Conservation (phyloP, 2,113 vertebrate genomes). For the Pangasianodon hypophthalmus region DNA sequence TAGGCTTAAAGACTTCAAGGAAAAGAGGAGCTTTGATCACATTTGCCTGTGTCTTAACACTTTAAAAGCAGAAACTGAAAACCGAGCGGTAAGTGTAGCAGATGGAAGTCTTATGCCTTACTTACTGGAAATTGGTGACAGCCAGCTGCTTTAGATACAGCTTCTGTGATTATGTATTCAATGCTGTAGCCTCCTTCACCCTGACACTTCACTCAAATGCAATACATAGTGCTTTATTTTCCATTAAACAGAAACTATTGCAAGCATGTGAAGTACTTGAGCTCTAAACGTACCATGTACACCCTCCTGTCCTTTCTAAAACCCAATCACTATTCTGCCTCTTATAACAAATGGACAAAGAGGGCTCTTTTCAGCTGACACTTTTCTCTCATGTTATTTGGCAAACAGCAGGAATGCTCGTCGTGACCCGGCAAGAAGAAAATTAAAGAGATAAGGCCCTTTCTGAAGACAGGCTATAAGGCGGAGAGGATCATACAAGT, state of each 20-base stretch:
- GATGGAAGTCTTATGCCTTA: slow-evolving; percentile 43
- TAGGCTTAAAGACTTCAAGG: slow-evolving; percentile 5
- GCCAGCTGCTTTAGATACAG: slow-evolving; percentile 47
- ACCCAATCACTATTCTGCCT: slow-evolving; percentile 61
- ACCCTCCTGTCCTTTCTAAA: slow-evolving; percentile 58
- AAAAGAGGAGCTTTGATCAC: slow-evolving; percentile 32
- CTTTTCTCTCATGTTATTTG: slow-evolving; percentile 63
- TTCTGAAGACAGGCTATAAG: slow-evolving; percentile 4
- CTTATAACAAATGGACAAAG: slow-evolving; percentile 64
- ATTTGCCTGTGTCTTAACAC: neutral
- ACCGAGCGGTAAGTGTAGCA: slow-evolving; percentile 3
- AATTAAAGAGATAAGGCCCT: slow-evolving; percentile 50
- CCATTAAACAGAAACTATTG: slow-evolving; percentile 56
- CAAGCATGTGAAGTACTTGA: slow-evolving; percentile 61
- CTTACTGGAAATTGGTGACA: slow-evolving; percentile 46
- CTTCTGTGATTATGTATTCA: slow-evolving; percentile 45
- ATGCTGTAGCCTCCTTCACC: slow-evolving; percentile 33
- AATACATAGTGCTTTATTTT: slow-evolving; percentile 57
- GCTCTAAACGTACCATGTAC: slow-evolving; percentile 28
- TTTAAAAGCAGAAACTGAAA: slow-evolving; percentile 32
- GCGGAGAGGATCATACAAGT: slow-evolving; percentile 45
- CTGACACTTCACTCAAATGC: slow-evolving; percentile 22
- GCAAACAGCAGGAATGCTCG: slow-evolving; percentile 48
- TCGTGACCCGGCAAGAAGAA: slow-evolving; percentile 49
- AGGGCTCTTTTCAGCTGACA: slow-evolving; percentile 36